These are phyloP conservation scores for Eptatretus atami DNA, from an alignment of 2,797 vertebrate species.

Conservation along the genomic window DNA sequence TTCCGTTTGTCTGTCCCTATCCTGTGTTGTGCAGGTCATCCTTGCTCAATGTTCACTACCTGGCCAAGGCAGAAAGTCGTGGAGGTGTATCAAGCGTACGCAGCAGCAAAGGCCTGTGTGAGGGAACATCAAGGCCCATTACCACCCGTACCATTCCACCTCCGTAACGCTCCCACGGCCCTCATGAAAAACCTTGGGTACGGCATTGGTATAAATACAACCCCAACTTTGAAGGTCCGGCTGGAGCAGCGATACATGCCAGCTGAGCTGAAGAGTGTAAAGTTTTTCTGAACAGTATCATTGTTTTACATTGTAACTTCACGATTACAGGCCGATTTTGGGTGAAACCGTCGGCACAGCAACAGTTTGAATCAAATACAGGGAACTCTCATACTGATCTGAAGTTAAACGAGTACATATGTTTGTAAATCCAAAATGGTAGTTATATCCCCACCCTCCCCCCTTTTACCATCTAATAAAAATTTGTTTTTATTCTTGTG, in stretches of 20 bases:
- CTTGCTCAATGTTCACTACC: slow-evolving; percentile 64
- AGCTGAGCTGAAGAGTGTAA: slow-evolving; percentile 23
- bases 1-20: neutral
- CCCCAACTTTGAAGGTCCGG: slow-evolving; percentile 24
- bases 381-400: too few relatives aligned
- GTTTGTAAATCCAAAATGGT: too few relatives aligned
- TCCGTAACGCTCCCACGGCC: slow-evolving; percentile 51
- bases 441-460: too few relatives aligned
- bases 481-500: too few relatives aligned
- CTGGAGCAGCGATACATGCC: slow-evolving; percentile 72
- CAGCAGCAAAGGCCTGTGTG: slow-evolving; percentile 42
- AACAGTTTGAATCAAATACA: too few relatives aligned
- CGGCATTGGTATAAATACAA: slow-evolving; percentile 65
- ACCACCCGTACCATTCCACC: slow-evolving; percentile 55
- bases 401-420: too few relatives aligned
- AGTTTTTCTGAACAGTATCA: slow-evolving; percentile 23
- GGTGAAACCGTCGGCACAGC: too few relatives aligned
- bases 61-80: slow-evolving; percentile 63
- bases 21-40: slow-evolving; percentile 30
- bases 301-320: too few relatives aligned
- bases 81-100: slow-evolving; percentile 44
- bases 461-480: too few relatives aligned
- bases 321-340: too few relatives aligned
- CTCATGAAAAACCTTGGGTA: slow-evolving; percentile 76
- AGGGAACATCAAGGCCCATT: slow-evolving; percentile 49